Base-by-base conservation (phyloP, 2,888 invertebrate species). In the Melipona bicolor region DNA sequence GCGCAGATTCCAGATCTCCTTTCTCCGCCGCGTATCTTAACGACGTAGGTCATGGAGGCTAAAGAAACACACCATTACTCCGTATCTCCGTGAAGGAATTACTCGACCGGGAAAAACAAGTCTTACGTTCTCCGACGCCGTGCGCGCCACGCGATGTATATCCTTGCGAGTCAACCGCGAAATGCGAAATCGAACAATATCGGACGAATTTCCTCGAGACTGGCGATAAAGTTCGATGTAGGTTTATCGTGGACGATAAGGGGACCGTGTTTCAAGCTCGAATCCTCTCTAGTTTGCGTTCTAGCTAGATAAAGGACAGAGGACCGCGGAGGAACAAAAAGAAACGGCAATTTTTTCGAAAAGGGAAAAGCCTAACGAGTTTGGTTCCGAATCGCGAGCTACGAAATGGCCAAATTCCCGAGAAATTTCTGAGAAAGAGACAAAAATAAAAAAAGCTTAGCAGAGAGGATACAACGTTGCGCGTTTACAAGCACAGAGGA, bases 41-140 rank as follows among this genome's bases (percentile, higher is more conserved):
- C 87, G 86, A 88, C 90, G 84, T 86, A 79, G 90, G 84, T 90
- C 90, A 84, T 49, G 84, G 85, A 83, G 90, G 87, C 65, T 84
- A 89, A 86, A 90, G 90, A 86, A 89, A 86, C 88, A 82, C 84
- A 81, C 90, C 89, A 88, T 88, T 87, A 81, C 87, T 62, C 70
- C 80, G 90, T 88, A 86, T 84, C 90, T 87, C 83, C 81, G 79
- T 54, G 84, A 84, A 81, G 88, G 83, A 88, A 90, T 90, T 86
- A 77, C 82, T 83, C 81, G 67, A 49, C 52, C 67, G 64, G 71
- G 86, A 87, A 88, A 87, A 84, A 89, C 87, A 78, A 68, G 65
- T 79, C 64, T 74, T 72, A 62, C 82, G 79, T 87, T 83, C 79
- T 52, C 62, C 49, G 59, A 15, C 82, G 27, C 69, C 71, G 54